Conservation (phyloP, 2,888 invertebrate species). For the Lasioglossum zephyrum region DNA sequence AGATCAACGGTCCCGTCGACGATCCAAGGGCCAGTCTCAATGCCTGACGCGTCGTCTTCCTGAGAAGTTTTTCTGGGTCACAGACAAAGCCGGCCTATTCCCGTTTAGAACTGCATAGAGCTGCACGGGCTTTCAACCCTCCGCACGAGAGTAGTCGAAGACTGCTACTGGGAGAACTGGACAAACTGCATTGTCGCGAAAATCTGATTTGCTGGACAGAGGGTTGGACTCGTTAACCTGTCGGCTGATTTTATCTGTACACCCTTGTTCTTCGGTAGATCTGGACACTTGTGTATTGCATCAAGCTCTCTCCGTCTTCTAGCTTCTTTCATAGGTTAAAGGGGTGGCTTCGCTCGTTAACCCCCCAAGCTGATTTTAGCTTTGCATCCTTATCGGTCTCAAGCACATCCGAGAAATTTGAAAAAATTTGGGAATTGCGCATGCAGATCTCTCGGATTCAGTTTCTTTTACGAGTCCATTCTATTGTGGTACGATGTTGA, state of each 20-base stretch:
- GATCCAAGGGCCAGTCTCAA: conserved; percentile 44
- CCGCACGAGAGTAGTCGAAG: background rate
- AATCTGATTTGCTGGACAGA: background rate
- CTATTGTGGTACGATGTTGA: too few species aligned
- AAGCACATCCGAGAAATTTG: too few species aligned
- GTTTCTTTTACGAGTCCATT: background rate
- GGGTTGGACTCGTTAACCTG: background rate
- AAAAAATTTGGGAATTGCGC: background rate
- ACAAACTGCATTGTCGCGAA: background rate
- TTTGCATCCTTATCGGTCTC: too few species aligned
- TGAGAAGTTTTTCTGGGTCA: conserved; percentile 32
- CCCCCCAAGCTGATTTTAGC: too few species aligned
- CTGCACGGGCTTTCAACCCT: background rate
- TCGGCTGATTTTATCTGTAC: background rate
- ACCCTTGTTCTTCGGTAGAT: background rate
- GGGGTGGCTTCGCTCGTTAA: too few species aligned
- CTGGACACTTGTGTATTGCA: background rate
- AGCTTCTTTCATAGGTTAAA: background rate
- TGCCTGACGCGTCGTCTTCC: conserved; percentile 46
- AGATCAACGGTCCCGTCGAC: conserved; percentile 48
- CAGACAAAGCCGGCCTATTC: conserved; percentile 3
- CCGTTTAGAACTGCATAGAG: background rate
- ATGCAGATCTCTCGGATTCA: background rate
- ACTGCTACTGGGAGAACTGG: background rate
- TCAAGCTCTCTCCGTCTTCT: background rate